phyloP scores from a whole-genome alignment of 2,113 vertebrate species.

The Brachypteracias leptosomus region DNA sequence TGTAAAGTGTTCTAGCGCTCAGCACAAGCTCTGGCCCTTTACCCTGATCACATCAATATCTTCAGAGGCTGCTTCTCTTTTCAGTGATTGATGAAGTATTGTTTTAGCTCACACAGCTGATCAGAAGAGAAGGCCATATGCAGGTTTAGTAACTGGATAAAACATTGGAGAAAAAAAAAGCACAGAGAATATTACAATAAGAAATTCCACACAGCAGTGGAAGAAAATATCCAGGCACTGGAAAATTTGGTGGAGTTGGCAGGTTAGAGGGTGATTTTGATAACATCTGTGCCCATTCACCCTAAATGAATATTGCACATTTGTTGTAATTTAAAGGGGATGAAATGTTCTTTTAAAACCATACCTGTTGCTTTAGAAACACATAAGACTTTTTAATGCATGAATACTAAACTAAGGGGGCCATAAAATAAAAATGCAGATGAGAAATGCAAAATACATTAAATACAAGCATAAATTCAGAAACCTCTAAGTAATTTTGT shows the following conservation, averaged over 20 bases:
- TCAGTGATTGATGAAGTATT: background rate
- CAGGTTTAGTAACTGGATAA: background rate
- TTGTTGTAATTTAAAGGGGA: background rate
- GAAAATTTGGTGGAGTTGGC: background rate
- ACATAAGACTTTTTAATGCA: background rate
- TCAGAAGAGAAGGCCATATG: background rate
- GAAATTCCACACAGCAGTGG: slow-evolving; percentile 8
- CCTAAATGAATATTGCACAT: background rate
- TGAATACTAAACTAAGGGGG: background rate
- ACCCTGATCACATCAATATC: background rate
- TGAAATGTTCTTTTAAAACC: background rate
- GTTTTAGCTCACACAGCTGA: background rate
- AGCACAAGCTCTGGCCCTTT: background rate
- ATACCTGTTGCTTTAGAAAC: background rate
- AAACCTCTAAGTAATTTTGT: background rate
- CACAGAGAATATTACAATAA: background rate
- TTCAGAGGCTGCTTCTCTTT: background rate
- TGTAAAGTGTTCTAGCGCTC: slow-evolving; percentile 2
- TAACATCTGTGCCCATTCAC: slow-evolving; percentile 23
- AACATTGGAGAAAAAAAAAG: background rate
- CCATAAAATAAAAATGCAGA: background rate
- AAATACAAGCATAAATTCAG: background rate
- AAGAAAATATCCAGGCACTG: slow-evolving; percentile 11
- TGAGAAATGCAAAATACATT: background rate
- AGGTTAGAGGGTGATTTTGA: slow-evolving; percentile 36